Conservation (phyloP, 53 echinoderm and acorn worm genomes). For the Paracentrotus lividus region DNA sequence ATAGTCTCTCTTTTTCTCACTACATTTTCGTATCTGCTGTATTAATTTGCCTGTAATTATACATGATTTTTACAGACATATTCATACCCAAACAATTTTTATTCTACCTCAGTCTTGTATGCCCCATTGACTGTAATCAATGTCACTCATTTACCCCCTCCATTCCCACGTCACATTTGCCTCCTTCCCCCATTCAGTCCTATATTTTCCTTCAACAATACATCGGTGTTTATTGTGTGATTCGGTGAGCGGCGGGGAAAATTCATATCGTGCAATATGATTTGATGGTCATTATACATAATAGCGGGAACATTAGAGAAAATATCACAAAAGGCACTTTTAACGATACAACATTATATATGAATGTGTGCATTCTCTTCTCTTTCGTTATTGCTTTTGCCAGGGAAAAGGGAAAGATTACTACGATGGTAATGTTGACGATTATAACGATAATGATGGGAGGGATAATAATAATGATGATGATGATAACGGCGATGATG, state of each 20-base stretch:
- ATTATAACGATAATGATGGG: background rate
- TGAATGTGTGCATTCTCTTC: background rate
- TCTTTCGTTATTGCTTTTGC: background rate
- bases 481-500: background rate
- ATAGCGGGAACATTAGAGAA: background rate
- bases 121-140: too few relatives aligned
- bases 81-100: background rate
- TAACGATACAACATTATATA: background rate
- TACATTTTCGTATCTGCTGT: background rate
- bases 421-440: background rate
- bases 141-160: too few relatives aligned
- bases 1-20: background rate
- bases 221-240: background rate
- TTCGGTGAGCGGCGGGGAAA: background rate
- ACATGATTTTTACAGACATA: too few relatives aligned
- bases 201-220: background rate
- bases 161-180: too few relatives aligned
- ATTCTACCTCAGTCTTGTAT: too few relatives aligned
- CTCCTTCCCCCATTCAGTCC: background rate
- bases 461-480: background rate
- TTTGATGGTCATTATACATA: background rate
- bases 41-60: background rate
- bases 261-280: background rate
- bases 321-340: background rate
- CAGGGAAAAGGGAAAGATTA: too few relatives aligned